Percentiles rank a stretch among this genome's conserved stretches.
Conservation (phyloP, 2,888 invertebrate species). For the Acronicta aceris region DNA sequence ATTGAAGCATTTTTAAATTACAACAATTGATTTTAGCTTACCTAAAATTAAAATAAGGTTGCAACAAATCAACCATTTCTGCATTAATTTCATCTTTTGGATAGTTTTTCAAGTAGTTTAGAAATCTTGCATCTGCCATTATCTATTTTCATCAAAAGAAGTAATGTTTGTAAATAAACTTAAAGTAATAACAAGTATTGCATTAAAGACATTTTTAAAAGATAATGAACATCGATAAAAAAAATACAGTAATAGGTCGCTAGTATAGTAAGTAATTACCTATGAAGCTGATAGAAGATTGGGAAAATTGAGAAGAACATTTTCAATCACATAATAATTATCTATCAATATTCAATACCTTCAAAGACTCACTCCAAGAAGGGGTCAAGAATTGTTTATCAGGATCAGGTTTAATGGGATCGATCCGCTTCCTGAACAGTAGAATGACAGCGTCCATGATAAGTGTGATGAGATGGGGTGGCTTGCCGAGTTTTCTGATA, state of each 20-base stretch:
- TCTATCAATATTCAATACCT: conserved; percentile 80
- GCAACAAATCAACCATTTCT: conserved; percentile 95
- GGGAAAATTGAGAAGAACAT: too few relatives aligned
- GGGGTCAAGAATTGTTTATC: conserved; percentile 93
- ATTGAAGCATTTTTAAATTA: too few relatives aligned
- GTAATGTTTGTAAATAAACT: too few relatives aligned
- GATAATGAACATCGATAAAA: too few relatives aligned
- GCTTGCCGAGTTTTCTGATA: conserved; percentile 96
- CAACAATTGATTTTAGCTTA: not conserved
- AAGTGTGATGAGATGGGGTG: conserved; percentile 96
- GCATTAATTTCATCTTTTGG: conserved; percentile 96
- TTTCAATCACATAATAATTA: too few relatives aligned
- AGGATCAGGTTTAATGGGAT: conserved; percentile 91
- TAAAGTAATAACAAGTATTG: too few relatives aligned
- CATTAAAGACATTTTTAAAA: not conserved
- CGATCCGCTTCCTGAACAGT: conserved; percentile 93
- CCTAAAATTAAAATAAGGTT: conserved; percentile 91
- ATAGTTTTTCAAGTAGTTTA: conserved; percentile 93
- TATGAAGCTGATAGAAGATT: too few relatives aligned
- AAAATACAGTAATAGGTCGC: too few relatives aligned
- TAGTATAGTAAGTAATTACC: too few relatives aligned
- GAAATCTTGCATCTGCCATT: conserved; percentile 95
- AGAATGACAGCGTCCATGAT: conserved; percentile 97
- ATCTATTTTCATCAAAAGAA: conserved; percentile 78
- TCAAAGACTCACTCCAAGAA: conserved; percentile 96